phyloP scores from a whole-genome alignment of 2,888 invertebrate genomes.

The Gastrophysa polygoni region DNA sequence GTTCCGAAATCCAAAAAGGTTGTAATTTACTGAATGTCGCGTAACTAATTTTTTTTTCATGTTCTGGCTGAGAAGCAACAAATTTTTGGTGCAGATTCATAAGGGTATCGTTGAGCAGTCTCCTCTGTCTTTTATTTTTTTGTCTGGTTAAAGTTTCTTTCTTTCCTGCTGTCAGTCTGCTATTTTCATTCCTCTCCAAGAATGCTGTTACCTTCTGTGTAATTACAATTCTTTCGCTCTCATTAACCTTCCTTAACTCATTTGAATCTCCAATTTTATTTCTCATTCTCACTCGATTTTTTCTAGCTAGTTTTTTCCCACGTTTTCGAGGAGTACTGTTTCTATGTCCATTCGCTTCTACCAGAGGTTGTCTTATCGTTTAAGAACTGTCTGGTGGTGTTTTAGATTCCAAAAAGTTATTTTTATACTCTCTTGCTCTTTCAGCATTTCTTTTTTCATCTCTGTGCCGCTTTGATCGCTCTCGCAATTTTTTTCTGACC shows the following conservation, averaged over 20 bases:
- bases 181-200: slow-evolving; percentile 21
- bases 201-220: slow-evolving; percentile 9
- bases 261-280: background rate
- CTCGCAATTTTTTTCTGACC: slow-evolving; percentile 5
- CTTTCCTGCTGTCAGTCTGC: slow-evolving; percentile 18
- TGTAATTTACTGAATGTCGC: slow-evolving; percentile 21
- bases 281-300: slow-evolving; percentile 4
- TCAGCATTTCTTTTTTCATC: slow-evolving; percentile 4
- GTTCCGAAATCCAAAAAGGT: slow-evolving; percentile 18
- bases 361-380: background rate
- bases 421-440: slow-evolving; percentile 7
- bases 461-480: slow-evolving; percentile 3
- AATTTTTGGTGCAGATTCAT: slow-evolving; percentile 17
- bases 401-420: slow-evolving; percentile 9
- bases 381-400: slow-evolving; percentile 14
- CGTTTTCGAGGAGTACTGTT: slow-evolving; percentile 4
- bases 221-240: slow-evolving; percentile 4
- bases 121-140: slow-evolving; percentile 20
- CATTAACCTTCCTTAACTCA: background rate
- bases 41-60: slow-evolving; percentile 16
- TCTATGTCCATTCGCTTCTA: background rate
- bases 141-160: slow-evolving; percentile 15
- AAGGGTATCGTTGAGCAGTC: slow-evolving; percentile 15
- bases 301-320: slow-evolving; percentile 7
- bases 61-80: slow-evolving; percentile 11